Base-by-base conservation (phyloP, 1,140 invertebrate genomes). In the Calliopsis andreniformis region DNA sequence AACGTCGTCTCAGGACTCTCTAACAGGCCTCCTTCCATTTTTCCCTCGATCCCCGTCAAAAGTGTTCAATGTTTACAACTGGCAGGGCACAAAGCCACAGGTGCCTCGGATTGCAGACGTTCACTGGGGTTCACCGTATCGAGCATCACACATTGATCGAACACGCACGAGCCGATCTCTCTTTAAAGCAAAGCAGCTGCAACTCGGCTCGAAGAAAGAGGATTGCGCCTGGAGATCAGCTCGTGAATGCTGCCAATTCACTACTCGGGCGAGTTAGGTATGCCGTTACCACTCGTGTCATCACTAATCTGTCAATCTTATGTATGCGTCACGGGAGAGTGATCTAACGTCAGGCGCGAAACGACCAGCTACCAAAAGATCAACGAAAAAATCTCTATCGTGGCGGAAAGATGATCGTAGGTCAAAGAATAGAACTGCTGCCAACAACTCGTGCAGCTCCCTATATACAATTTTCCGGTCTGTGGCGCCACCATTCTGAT, bases 21-120 rank as follows among this genome's bases (percentile, higher is more conserved):
- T 61, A 87, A 84, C 45, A 87, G 71, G 28, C 83, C 86, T 69
- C 85, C 88, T 64, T 91, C 90, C 89, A 91, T 90, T 28, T 61
- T 71, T 47, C 28, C n/a, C 49, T 43, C 20, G 20, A 5, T 18
- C 56, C 16, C 18, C 39, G 23, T 8, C 7, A 12, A 16, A 16
- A 10, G 35, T 43, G 10, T 80, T 56, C n/a, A 23, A 28, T 77
- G 66, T 80, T 63, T 51, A 68, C 35, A 56, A 53, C 18, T 30
- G n/a, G 0, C 39, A 18, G 5, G 42, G n/a, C n/a, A n/a, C 59
- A 77, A 39, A 59, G 64, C 73, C 28, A 66, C 69, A 66, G 61
- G 61, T 75, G 76, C 61, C 30, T 45, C 28, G 18, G 51, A 49
- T 12, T 43, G n/a, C 23, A 20, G 6, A 45, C n/a, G 58, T 49